Evolutionary conservation across 1,140 invertebrate species (phyloP), one percentile per base, ranked within the genome.

Genomic region (Solenopsis invicta): DNA sequence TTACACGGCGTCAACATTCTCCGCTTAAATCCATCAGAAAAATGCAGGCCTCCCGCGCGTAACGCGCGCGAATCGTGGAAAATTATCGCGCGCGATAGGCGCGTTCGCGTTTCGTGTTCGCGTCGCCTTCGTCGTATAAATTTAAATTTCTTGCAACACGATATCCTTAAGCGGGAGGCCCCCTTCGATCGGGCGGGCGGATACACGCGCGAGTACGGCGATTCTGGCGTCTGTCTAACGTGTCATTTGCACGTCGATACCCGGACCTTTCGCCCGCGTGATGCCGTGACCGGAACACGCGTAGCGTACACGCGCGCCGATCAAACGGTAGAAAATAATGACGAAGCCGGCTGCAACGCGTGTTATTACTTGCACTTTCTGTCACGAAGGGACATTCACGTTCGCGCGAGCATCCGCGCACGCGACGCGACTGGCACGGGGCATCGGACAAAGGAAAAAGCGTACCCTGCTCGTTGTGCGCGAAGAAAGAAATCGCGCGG

Each of bases 221-320:
- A 61, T 84, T 45, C 16, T 21, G 16, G 56, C 37, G 56, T 66
- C 62, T 13, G 54, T 84, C 69, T 61, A 84, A 75, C 24, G 54
- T 75, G 80, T 84, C 80, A 84, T 84, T 84, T 75, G 54, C 80
- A 84, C 80, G 80, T 82, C 80, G 80, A 82, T 82, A 82, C 67
- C 37, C 9, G 66, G 37, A 45, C 16, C 48, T 81, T 54, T 81
- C 78, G 67, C 10, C 13, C 69, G 59, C n/a, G n/a, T n/a, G n/a
- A n/a, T 84, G 69, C 80, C 69, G 69, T 75, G 69, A 75, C 54
- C 69, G 54, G 69, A 84, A 84, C 80, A 84, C 80, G 69, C 80
- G 80, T 84, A 69, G 69, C 54, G 41, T 10, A 61, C 64, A 69
- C 80, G 54, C 80, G 80, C 80, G 80, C 67, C 52, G 80, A 84